A percentile compares a stretch with the other conserved stretches of the same genome.
Conservation (phyloP, 2,797 vertebrate genomes). For the Otolemur crassicaudatus region DNA sequence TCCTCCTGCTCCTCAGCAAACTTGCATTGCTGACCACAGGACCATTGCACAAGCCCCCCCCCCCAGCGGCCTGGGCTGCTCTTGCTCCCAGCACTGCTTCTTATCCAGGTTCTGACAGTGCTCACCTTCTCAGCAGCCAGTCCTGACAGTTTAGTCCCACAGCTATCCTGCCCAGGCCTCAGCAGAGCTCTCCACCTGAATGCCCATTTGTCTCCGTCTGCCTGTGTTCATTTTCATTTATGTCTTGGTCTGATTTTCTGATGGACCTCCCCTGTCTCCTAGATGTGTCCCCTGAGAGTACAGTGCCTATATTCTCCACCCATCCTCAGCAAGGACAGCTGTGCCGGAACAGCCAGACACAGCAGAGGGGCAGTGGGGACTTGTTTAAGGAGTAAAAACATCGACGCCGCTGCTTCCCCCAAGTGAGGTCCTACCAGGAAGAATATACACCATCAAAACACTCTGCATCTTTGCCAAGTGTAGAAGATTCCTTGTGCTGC, state of each 20-base stretch:
- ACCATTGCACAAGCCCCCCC: not conserved
- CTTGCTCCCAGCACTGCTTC: fast-evolving
- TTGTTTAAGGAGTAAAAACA: not conserved
- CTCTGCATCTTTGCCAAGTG: no score
- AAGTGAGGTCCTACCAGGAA: fast-evolving
- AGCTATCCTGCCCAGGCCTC: fast-evolving
- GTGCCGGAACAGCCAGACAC: no score
- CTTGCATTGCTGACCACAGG: fast-evolving
- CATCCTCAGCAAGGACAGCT: not conserved
- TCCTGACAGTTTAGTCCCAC: no score
- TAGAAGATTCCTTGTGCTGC: no score
- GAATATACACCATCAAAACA: fast-evolving
- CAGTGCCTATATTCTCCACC: not conserved
- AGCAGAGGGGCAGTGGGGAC: no score
- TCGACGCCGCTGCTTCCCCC: not conserved
- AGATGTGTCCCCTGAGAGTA: fast-evolving
- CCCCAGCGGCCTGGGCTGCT: fast-evolving
- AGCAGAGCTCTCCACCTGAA: fast-evolving
- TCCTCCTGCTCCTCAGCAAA: not conserved
- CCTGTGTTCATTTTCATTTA: not conserved
- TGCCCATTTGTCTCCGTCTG: not conserved
- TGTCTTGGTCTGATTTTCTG: not conserved
- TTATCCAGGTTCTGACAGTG: no score
- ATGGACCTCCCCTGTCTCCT: no score
- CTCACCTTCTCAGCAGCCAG: not conserved